Conservation (phyloP, 2,797 vertebrate genomes). For the Pseudopleuronectes americanus region DNA sequence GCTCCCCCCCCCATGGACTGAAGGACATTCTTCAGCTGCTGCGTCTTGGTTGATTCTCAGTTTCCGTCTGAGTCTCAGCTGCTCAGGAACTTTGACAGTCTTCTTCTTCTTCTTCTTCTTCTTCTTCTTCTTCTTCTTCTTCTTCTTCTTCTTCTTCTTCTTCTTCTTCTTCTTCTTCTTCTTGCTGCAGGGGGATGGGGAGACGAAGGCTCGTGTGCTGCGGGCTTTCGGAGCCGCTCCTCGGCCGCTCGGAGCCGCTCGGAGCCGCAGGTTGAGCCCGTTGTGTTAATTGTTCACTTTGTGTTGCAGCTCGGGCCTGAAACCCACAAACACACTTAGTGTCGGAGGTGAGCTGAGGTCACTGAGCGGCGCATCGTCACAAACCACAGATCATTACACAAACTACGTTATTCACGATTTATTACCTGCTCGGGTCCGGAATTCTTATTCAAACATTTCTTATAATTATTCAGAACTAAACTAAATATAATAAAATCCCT, state of each 20-base stretch:
- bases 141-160: too few relatives aligned
- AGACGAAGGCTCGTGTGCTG: not conserved
- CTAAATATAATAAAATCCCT: accelerated
- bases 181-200: too few relatives aligned
- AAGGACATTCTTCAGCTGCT: too few relatives aligned
- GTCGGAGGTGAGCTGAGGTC: slow-evolving; percentile 56
- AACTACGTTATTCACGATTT: not conserved
- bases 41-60: too few relatives aligned
- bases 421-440: not conserved
- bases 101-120: too few relatives aligned
- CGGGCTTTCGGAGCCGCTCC: not conserved
- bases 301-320: slow-evolving; percentile 24
- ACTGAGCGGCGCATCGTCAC: not conserved
- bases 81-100: too few relatives aligned
- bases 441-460: not conserved
- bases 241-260: too few relatives aligned
- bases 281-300: not conserved
- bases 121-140: too few relatives aligned
- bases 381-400: not conserved
- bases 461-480: not conserved
- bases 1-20: too few relatives aligned
- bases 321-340: not conserved
- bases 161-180: too few relatives aligned
- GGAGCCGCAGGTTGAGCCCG: slow-evolving; percentile 3
- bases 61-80: too few relatives aligned